Base-by-base conservation (phyloP, 2,797 vertebrate genomes). In the Margarornis squamiger region DNA sequence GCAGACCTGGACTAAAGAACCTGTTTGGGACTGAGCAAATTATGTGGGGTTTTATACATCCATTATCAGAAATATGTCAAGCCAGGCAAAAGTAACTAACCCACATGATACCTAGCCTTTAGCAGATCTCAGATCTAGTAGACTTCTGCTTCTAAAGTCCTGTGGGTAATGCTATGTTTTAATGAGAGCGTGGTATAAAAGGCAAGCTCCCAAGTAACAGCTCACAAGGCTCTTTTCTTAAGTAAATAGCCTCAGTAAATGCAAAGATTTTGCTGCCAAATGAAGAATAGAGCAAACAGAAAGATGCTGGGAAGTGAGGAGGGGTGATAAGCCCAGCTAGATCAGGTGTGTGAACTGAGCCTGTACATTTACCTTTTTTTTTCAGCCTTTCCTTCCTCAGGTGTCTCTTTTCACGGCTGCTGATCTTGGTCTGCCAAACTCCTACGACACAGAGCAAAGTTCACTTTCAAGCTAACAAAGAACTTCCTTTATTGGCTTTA, bases 351-450 rank as follows among this genome's bases (percentile, higher is more conserved):
- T 55, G 48, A 75, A 73, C 27, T 26, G 9, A 90, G 43, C 20
- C 76, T 83, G 32, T 34, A 55, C 20, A 34, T 73, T 95, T 92
- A 95, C 96, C 93, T 96, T 95, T 97, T 51, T 86, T 96, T 75
- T 96, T 96, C 88, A 96, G 94, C 41, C 95, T 96, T 92, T 97
- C 94, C 68, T 96, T 97, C 74, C 96, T 92, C 48, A 95, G 75
- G 49, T 96, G 93, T 75, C 96, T 95, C 67, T 96, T 96, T 91
- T 97, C 95, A 8, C 95, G 77, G 74, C 95, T 97, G 92, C 96
- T 97, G 88, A 97, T 96, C 92, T 97, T 96, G 55, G 92, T 97
- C 76, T 97, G 95, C 97, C 96, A 97, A 48, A 94, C 91, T 51
- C 96, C 96, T 97, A 21, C 49, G 96, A 92, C 51, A 92, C 26